Evolutionary conservation across 2,888 invertebrate genomes (phyloP).

Genomic region (Ellobium chinense): DNA sequence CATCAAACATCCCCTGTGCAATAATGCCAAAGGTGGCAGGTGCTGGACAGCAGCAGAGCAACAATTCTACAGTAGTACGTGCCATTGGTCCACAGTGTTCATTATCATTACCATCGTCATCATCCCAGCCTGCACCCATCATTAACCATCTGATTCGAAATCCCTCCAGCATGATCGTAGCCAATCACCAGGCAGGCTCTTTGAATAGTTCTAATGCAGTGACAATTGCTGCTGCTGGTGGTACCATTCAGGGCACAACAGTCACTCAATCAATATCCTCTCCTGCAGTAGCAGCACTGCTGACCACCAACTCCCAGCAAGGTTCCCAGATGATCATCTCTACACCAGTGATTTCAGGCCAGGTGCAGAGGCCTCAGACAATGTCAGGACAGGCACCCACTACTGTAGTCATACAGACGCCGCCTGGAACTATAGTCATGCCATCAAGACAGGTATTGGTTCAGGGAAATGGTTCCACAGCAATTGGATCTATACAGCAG

Average conservation of each 20-base stretch:
- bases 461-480: slow-evolving; percentile 30
- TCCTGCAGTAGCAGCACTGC: slow-evolving; percentile 35
- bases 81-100: slow-evolving; percentile 31
- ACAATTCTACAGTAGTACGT: slow-evolving; percentile 42
- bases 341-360: slow-evolving; percentile 14
- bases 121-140: neutral
- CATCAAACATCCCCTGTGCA: slow-evolving; percentile 32
- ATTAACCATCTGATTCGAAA: slow-evolving; percentile 33
- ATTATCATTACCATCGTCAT: neutral
- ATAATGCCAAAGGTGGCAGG: slow-evolving; percentile 22
- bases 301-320: slow-evolving; percentile 25
- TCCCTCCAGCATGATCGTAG: slow-evolving; percentile 29
- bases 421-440: slow-evolving; percentile 45
- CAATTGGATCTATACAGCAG: slow-evolving; percentile 34
- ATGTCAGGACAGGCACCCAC: slow-evolving; percentile 24
- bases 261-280: slow-evolving; percentile 33
- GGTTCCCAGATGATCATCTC: slow-evolving; percentile 45
- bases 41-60: slow-evolving; percentile 15
- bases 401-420: slow-evolving; percentile 44
- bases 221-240: neutral
- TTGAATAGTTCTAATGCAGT: neutral
- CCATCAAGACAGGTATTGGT: slow-evolving; percentile 39
- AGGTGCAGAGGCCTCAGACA: slow-evolving; percentile 14
- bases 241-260: neutral
- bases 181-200: slow-evolving; percentile 26